Percentiles rank a stretch among this genome's conserved stretches.
These are phyloP conservation scores for Cnemophilus loriae DNA, from an alignment of 2,113 vertebrate genomes.

Conservation along the genomic window DNA sequence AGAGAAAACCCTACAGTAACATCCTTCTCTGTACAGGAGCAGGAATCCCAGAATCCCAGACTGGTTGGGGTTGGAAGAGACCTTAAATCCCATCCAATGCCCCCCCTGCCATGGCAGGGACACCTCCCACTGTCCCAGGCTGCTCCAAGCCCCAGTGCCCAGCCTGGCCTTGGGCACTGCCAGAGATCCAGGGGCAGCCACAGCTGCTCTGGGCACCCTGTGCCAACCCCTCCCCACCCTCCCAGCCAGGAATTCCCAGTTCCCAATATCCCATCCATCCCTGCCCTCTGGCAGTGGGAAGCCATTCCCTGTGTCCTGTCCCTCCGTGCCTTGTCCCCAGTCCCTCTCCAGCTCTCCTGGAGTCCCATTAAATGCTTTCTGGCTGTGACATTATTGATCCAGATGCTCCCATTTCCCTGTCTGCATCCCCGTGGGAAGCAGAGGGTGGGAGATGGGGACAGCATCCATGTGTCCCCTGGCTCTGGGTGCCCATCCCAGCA, in stretches of 20 bases:
- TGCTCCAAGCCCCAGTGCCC: neutral
- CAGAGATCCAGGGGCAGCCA: neutral
- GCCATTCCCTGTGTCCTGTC: neutral
- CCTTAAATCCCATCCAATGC: fast-evolving
- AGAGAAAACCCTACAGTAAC: neutral
- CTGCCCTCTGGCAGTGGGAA: neutral
- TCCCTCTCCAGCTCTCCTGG: neutral
- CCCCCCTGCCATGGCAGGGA: neutral
- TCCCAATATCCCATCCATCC: fast-evolving
- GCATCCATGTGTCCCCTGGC: fast-evolving
- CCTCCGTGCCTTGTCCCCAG: neutral
- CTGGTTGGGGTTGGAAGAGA: fast-evolving
- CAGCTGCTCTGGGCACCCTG: neutral
- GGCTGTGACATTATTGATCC: fast-evolving
- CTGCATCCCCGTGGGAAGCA: fast-evolving
- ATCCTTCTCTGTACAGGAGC: fast-evolving
- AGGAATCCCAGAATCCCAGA: neutral
- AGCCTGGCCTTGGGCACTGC: neutral
- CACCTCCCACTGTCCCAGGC: neutral
- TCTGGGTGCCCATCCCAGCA: neutral
- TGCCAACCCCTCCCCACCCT: neutral
- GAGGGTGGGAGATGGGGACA: neutral
- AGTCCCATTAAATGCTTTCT: fast-evolving
- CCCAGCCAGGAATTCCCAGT: neutral
- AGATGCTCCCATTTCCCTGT: no score